Base-by-base conservation (phyloP, 2,888 invertebrate species). In the Cephus pulcher region DNA sequence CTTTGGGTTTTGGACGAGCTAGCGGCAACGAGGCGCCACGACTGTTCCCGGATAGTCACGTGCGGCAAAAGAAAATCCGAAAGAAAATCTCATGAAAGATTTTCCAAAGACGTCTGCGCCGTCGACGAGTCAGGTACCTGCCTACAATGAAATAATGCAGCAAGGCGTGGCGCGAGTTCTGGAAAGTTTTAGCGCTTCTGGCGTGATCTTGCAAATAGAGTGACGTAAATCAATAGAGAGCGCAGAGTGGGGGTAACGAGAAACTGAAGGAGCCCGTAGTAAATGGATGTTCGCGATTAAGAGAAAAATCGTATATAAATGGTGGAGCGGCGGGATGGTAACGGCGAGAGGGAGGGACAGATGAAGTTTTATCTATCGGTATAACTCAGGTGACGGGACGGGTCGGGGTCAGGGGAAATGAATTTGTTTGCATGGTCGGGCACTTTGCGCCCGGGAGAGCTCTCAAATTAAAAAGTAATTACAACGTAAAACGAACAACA, bases 241-340 rank as follows among this genome's bases (percentile, higher is more conserved):
- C 71, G 12, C 75, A 79, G 76, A 78, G 69, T 33, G 79, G 76
- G 79, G 82, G 83, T 85, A 90, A 90, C 90, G 90, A 90, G 90
- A 88, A 90, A 88, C 89, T 90, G 89, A 90, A 89, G 88, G 86
- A 88, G 89, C 86, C 69, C 77, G 83, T 85, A 85, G 86, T 87
- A 89, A 90, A 90, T 90, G 90, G 89, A 89, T 89, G 89, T 89
- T 89, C 86, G 85, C 89, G 89, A 90, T 90, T 90, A 88, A 86
- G 89, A 88, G 87, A 89, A 90, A 89, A 89, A 89, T 90, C 90
- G 88, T 89, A 86, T 89, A 89, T 89, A 89, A 89, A 89, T 89
- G 88, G 88, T 80, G 80, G 76, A 80, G 35, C 40, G 56, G 6
- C 11, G 76, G 11, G 30, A 12, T 56, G 32, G 4, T 3, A 40